Base-by-base conservation (phyloP, 2,113 vertebrate genomes). In the Prinia subflava region DNA sequence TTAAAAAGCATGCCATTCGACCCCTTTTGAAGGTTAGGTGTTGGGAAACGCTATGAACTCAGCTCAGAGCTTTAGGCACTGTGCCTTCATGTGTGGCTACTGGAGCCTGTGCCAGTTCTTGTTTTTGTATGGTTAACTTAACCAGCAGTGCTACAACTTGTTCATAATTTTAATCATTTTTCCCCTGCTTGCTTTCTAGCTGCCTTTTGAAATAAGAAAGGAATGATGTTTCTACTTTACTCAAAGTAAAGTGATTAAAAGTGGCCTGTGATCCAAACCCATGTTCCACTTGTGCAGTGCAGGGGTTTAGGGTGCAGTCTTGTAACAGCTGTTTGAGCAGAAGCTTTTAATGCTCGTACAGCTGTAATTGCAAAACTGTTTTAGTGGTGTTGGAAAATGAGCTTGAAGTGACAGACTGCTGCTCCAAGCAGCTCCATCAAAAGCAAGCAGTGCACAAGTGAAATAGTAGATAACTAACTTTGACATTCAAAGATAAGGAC, bases 1-100 rank as follows among this genome's bases (percentile, higher is more conserved):
- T 10, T 7, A 2, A 19, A 31, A 69, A 17, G 15, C 0, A 3
- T 31, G 16, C 9, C 4, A 5, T 60, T 68, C 1, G 7, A 22
- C 21, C 0, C 18, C 31, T 74, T 70, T 18, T 28, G 23, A 39
- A 55, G 28, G 39, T 59, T 9, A 33, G 15, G 6, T 11, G 22
- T 47, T 70, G n/a, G 22, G n/a, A 52, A 81, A 13, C 1, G 30
- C 27, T 35, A 0, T 7, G 27, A 13, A 6, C 14, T 25, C 19
- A 23, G n/a, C 35, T 73, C 39, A 3, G 42, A 15, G 28, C 20
- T 31, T 2, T 37, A 18, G 14, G 49, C 42, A 18, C 21, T 35
- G 13, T 67, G 30, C 13, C 22, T n/a, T 19, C 16, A 12, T 30
- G 8, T 2, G 7, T 50, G 75, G 27, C 73, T 19, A 0, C 47